phyloP scores from a whole-genome alignment of 2,888 invertebrate species.

The Hirtodrosophila confusa region DNA sequence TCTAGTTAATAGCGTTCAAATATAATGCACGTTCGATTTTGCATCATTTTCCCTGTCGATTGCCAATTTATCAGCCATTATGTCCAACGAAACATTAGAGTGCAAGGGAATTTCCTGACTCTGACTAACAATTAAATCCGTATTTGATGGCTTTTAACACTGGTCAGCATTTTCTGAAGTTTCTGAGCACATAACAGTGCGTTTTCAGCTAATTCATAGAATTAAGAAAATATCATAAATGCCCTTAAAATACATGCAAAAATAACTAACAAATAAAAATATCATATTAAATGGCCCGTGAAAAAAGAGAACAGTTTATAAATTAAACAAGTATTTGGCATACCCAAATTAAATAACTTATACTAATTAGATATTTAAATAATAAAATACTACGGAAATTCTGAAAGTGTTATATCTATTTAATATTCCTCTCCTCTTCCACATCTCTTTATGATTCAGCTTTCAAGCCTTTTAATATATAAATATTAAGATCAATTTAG shows the following conservation, averaged over 20 bases:
- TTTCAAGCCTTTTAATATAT: no score
- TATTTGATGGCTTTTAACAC: constrained; percentile 55
- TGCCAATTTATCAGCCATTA: constrained; percentile 45
- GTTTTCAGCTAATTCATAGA: neutral
- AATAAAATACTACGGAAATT: no score
- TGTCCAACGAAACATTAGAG: constrained; percentile 24
- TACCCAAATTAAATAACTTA: no score
- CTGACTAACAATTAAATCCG: constrained; percentile 61
- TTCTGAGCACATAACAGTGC: neutral
- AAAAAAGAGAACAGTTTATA: no score
- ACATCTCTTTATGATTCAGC: no score
- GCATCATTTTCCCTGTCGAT: constrained; percentile 43
- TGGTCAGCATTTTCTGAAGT: neutral
- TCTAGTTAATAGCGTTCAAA: constrained; percentile 70
- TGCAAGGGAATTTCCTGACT: constrained; percentile 11
- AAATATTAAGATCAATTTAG: no score
- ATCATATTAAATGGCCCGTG: no score
- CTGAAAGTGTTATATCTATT: no score
- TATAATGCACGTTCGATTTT: constrained; percentile 59
- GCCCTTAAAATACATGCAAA: neutral
- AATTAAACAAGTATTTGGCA: no score
- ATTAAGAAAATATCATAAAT: neutral
- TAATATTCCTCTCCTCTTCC: no score
- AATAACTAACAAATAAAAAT: neutral
- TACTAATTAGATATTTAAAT: no score